Evolutionary conservation across 2,888 invertebrate genomes (phyloP), one percentile per base, ranked within the genome.

Genomic region (Mystacides longicornis): DNA sequence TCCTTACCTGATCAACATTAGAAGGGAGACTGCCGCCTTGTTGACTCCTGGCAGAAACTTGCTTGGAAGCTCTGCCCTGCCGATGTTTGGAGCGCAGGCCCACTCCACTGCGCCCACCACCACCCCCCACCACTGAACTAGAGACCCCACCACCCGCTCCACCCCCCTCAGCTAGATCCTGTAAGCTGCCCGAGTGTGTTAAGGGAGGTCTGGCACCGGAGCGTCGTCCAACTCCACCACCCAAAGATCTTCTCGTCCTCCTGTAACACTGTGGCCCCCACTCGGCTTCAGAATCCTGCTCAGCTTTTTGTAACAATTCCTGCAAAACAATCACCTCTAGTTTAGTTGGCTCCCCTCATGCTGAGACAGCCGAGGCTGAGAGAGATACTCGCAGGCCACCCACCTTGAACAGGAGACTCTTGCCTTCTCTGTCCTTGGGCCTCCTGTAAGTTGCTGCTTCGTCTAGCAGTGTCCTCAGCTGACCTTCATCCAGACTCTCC

Each of bases 371-470:
- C n/a, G n/a, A n/a, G n/a, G n/a, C n/a, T n/a, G n/a, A n/a, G n/a
- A n/a, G n/a, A n/a, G n/a, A n/a, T n/a, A n/a, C n/a, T n/a, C n/a
- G n/a, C n/a, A n/a, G n/a, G n/a, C n/a, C n/a, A n/a, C n/a, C n/a
- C 20, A 90, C 90, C 81, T 87, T 85, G 72, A 91, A 91, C 57
- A 87, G 80, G 71, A 81, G 81, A 71, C 90, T 90, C 74, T 90
- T 91, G 65, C 89, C 88, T 72, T 89, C 87, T 62, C 87, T 80
- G 69, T 91, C 91, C 75, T 88, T 87, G 55, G 90, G 90, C 69
- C 84, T 83, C 72, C 89, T 89, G 75, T 91, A 91, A 62, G 83
- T 85, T 68, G 88, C 83, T 63, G 89, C 90, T 77, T 91, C 91
- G 69, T 91, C 89, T 65, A 91, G 75, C 62, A 91, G 76, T 56